These are phyloP conservation scores for Neomonachus schauinslandi DNA, from an alignment of 2,113 vertebrate genomes.

Conservation along the genomic window DNA sequence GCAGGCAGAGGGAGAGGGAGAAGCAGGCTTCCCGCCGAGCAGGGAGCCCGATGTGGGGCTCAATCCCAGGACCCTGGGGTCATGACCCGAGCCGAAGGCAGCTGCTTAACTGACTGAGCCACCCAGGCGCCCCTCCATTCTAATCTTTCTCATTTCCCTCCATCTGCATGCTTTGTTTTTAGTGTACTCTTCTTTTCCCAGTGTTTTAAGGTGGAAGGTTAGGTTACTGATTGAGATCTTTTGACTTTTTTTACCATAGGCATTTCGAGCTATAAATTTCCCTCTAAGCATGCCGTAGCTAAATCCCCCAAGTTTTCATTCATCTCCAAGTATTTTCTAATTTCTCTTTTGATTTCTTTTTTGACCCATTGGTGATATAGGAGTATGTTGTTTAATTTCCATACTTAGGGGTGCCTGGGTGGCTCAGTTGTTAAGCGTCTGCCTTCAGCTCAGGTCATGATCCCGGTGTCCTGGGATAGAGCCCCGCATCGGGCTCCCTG, in stretches of 20 bases:
- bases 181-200: not conserved
- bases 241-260: not conserved
- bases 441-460: too few relatives aligned
- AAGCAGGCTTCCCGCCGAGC: too few relatives aligned
- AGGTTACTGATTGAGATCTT: not conserved
- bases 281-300: not conserved
- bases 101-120: too few relatives aligned
- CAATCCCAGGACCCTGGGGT: too few relatives aligned
- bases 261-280: not conserved
- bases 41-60: too few relatives aligned
- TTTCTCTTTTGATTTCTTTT: not conserved
- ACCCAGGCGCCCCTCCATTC: not conserved
- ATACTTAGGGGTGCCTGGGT: not conserved
- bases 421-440: too few relatives aligned
- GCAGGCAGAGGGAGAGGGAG: too few relatives aligned
- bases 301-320: not conserved
- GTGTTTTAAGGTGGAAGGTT: not conserved
- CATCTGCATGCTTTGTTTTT: constrained; percentile 12
- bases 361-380: not conserved
- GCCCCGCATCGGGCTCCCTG: too few relatives aligned
- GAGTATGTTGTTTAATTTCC: not conserved
- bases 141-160: not conserved
- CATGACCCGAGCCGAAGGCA: too few relatives aligned
- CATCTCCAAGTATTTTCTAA: not conserved
- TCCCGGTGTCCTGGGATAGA: too few relatives aligned